phyloP scores from a whole-genome alignment of 2,888 invertebrate genomes.

The Diaprepes abbreviatus region DNA sequence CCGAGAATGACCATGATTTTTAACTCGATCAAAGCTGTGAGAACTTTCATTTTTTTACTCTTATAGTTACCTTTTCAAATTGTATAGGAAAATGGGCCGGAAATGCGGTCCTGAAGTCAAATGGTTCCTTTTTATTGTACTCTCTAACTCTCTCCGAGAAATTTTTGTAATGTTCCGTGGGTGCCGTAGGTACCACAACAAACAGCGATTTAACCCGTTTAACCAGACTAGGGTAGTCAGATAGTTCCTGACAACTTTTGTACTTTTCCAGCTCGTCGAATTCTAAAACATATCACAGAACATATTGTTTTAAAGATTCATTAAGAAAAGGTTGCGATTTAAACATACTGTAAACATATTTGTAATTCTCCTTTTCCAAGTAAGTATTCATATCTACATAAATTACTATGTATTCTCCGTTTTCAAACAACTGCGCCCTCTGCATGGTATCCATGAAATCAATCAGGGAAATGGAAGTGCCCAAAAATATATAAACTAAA shows the following conservation, averaged over 20 bases:
- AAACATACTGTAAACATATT: slow-evolving; percentile 79
- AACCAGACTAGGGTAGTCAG: slow-evolving; percentile 71
- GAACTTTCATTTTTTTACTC: too few species aligned
- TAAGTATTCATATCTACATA: slow-evolving; percentile 95
- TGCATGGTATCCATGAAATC: slow-evolving; percentile 96
- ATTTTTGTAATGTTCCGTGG: slow-evolving; percentile 77
- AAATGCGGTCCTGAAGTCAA: slow-evolving; percentile 73
- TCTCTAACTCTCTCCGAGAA: slow-evolving; percentile 86
- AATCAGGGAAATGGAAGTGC: slow-evolving; percentile 85
- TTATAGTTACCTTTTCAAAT: slow-evolving; percentile 50
- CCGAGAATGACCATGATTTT: too few species aligned
- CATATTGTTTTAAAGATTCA: neutral
- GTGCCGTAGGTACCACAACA: slow-evolving; percentile 91
- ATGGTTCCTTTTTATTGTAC: slow-evolving; percentile 85
- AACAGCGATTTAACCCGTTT: slow-evolving; percentile 86
- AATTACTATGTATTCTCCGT: slow-evolving; percentile 96
- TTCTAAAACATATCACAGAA: slow-evolving; percentile 61
- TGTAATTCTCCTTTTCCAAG: slow-evolving; percentile 79
- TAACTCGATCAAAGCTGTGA: too few species aligned
- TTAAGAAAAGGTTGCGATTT: neutral
- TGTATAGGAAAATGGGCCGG: slow-evolving; percentile 23
- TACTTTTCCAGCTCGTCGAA: slow-evolving; percentile 72
- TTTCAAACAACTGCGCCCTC: slow-evolving; percentile 85
- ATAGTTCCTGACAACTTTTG: slow-evolving; percentile 74
- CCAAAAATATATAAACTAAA: slow-evolving; percentile 95